Evolutionary conservation across 2,113 vertebrate genomes (phyloP).

Genomic region (Scytalopus superciliaris): DNA sequence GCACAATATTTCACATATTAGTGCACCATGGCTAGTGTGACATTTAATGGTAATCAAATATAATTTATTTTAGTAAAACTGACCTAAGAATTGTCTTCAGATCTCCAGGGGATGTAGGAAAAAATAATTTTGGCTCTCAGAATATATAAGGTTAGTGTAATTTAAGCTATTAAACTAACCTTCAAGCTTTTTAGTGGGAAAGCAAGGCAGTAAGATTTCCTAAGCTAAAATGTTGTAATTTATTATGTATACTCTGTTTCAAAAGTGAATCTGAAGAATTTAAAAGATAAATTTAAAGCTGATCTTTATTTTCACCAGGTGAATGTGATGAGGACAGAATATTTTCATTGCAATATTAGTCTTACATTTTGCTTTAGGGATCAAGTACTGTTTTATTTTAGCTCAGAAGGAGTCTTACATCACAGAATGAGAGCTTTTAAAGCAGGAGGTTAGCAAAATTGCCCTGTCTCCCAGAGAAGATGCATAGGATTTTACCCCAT

Average conservation of each 20-base stretch:
- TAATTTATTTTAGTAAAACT: neutral
- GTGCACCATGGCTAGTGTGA: neutral
- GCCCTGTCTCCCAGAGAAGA: neutral
- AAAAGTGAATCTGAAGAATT: neutral
- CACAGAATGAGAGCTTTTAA: neutral
- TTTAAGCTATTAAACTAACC: constrained; percentile 30
- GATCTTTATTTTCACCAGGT: neutral
- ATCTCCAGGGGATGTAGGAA: neutral
- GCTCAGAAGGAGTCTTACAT: neutral
- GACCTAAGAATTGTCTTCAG: neutral
- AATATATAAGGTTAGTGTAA: neutral
- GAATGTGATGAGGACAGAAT: neutral
- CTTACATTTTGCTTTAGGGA: neutral
- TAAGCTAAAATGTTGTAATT: neutral
- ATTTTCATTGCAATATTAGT: neutral
- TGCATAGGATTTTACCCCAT: neutral
- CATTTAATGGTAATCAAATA: constrained; percentile 35
- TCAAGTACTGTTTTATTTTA: neutral
- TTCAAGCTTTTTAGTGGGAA: neutral
- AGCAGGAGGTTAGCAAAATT: neutral
- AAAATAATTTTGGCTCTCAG: constrained; percentile 18
- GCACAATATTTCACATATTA: constrained; percentile 18
- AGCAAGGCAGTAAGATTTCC: neutral
- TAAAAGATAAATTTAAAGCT: constrained; percentile 3
- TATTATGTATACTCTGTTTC: neutral